Percentiles rank a stretch among this genome's conserved stretches.
Conservation (phyloP, 1,140 invertebrate species). For the Heliconius eleuchia region DNA sequence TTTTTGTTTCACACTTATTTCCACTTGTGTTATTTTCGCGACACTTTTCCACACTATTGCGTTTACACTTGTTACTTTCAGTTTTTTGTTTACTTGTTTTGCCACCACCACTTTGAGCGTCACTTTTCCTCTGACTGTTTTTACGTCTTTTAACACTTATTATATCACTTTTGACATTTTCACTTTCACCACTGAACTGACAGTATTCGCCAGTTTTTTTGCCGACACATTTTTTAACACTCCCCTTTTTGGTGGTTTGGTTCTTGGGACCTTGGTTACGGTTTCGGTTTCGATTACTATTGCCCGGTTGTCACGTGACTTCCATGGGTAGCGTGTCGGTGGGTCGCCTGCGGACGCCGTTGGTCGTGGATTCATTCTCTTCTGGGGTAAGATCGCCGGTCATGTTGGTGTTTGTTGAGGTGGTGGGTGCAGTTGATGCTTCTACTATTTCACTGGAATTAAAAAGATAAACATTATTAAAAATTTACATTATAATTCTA, state of each 20-base stretch:
- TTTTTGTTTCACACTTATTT: background rate
- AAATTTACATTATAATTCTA: background rate
- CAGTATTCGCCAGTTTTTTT: background rate
- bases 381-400: conserved; percentile 32
- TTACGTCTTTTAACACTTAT: background rate
- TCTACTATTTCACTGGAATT: conserved; percentile 59
- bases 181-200: background rate
- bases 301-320: conserved; percentile 67
- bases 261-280: background rate
- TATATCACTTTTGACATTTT: background rate
- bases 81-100: background rate
- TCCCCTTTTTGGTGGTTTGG: background rate
- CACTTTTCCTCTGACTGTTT: background rate
- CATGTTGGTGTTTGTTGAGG: conserved; percentile 40
- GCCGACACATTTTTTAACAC: background rate
- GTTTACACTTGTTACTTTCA: background rate
- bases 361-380: conserved; percentile 44
- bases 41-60: background rate
- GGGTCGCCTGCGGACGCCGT: conserved; percentile 54
- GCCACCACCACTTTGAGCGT: background rate
- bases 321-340: conserved; percentile 67
- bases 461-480: conserved; percentile 5
- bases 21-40: background rate
- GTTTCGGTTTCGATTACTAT: background rate
- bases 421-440: conserved; percentile 44